A percentile compares a stretch with the other conserved stretches of the same genome.
These are phyloP conservation scores for Maniola jurtina DNA, from an alignment of 1,140 invertebrate genomes.

Conservation along the genomic window DNA sequence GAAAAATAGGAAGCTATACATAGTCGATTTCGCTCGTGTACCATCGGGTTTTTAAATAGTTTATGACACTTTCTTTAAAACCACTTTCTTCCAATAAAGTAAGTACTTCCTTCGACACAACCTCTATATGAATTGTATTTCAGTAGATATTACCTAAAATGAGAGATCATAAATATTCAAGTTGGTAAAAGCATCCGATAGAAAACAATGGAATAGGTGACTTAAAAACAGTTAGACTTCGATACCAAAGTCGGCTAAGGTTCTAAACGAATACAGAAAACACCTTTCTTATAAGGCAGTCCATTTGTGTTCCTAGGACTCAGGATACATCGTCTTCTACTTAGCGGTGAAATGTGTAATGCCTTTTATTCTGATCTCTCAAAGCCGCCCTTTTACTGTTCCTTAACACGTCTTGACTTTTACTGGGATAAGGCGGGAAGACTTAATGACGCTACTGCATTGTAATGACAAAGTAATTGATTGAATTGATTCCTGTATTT, in stretches of 20 bases:
- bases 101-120: too few species aligned
- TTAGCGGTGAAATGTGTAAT: constrained; percentile 70
- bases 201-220: constrained; percentile 18
- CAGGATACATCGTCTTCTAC: constrained; percentile 64
- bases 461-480: not conserved
- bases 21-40: not conserved
- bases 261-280: constrained; percentile 42
- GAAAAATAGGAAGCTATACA: not conserved
- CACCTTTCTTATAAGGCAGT: constrained; percentile 63
- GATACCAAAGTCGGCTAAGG: constrained; percentile 43
- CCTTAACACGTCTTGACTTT: constrained; percentile 43
- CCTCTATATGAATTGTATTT: too few species aligned
- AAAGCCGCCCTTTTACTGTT: constrained; percentile 38
- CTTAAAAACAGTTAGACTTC: constrained; percentile 21
- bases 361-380: constrained; percentile 42
- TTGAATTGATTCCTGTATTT: not conserved
- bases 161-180: not conserved
- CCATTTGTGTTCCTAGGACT: constrained; percentile 53
- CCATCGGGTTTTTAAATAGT: too few species aligned
- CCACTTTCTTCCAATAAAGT: too few species aligned
- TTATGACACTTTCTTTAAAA: too few species aligned
- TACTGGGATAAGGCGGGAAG: constrained; percentile 30
- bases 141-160: not conserved
- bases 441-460: constrained; percentile 11
- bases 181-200: constrained; percentile 17